Evolutionary conservation across 2,113 vertebrate genomes (phyloP).

Genomic region (Jacana jacana): DNA sequence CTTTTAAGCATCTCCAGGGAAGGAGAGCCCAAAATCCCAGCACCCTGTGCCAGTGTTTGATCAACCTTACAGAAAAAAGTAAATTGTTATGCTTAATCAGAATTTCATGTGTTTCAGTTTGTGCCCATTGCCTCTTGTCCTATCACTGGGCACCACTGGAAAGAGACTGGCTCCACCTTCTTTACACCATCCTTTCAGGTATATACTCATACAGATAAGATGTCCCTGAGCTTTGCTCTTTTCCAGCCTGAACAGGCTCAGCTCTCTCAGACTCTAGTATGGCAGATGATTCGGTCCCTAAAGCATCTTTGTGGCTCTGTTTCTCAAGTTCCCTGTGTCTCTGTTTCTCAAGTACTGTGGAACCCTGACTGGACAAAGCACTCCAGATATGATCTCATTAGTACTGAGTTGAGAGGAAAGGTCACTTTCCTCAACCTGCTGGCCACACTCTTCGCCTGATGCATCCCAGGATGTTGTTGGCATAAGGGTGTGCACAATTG

Average conservation of each 20-base stretch:
- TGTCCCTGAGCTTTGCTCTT: not conserved
- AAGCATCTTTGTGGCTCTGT: not conserved
- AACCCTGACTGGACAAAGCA: not conserved
- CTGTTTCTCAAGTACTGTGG: not conserved
- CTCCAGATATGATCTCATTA: not conserved
- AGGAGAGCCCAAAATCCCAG: accelerated
- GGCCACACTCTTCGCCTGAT: not conserved
- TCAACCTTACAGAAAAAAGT: not conserved
- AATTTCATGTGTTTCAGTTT: not conserved
- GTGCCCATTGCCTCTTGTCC: not conserved
- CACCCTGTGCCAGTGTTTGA: not conserved
- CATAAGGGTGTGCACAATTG: not conserved
- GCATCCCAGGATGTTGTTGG: not conserved
- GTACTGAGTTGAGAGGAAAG: not conserved
- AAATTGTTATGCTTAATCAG: not conserved
- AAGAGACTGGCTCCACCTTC: not conserved
- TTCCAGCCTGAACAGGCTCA: not conserved
- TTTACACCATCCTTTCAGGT: not conserved
- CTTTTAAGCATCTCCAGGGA: not conserved
- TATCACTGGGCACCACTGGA: not conserved
- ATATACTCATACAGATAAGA: not conserved
- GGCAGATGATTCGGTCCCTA: not conserved
- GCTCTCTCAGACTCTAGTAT: not conserved
- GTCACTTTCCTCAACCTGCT: not conserved
- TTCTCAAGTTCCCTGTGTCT: not conserved